Evolutionary conservation across 2,797 vertebrate genomes (phyloP).

Genomic region (Aphelocoma californica): DNA sequence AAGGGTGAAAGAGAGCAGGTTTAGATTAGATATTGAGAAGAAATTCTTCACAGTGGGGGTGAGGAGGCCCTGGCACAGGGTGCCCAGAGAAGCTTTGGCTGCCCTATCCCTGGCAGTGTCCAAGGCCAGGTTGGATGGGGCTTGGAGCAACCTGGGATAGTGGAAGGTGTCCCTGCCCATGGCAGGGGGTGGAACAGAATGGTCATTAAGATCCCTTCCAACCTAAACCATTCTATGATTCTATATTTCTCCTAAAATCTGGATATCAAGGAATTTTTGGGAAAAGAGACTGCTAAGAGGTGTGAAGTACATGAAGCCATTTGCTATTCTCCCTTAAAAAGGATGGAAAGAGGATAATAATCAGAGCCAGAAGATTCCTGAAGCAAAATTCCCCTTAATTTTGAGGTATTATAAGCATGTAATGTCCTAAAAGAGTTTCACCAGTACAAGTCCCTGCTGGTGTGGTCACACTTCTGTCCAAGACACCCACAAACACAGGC

Average conservation of each 20-base stretch:
- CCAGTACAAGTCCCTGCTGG: neutral
- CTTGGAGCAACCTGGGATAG: rapidly evolving
- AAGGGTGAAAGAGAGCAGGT: neutral
- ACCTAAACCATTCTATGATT: neutral
- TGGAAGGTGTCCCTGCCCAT: neutral
- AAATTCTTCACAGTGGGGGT: neutral
- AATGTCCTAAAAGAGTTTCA: neutral
- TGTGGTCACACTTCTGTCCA: neutral
- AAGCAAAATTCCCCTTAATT: neutral
- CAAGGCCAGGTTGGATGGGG: rapidly evolving
- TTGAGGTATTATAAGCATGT: neutral
- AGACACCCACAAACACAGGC: neutral
- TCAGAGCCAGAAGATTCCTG: neutral
- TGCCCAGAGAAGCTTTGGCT: neutral
- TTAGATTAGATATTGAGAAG: neutral
- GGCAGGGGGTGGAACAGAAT: rapidly evolving
- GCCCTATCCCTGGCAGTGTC: neutral
- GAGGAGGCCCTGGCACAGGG: rapidly evolving
- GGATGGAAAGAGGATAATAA: neutral
- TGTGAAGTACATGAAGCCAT: neutral
- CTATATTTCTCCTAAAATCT: neutral
- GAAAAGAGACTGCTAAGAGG: neutral
- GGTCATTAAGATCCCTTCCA: neutral
- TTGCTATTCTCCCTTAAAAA: neutral
- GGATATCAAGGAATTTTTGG: neutral